Percentiles rank a stretch among this genome's conserved stretches.
Conservation (phyloP, 2,113 vertebrate species). For the Echinops telfairi region DNA sequence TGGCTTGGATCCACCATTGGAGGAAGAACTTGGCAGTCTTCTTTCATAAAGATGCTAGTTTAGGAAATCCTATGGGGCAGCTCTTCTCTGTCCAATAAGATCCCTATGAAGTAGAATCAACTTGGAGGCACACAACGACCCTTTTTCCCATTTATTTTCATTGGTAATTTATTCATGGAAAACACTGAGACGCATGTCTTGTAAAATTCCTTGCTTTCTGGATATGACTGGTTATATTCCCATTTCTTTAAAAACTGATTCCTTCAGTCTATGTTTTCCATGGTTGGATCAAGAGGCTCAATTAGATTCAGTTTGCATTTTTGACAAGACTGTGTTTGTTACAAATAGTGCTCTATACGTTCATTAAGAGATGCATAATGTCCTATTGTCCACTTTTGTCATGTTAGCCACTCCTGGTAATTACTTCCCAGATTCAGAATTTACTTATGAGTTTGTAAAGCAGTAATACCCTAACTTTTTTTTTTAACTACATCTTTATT, state of each 20-base stretch:
- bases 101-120: too few species aligned
- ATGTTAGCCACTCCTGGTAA: too few species aligned
- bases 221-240: neutral
- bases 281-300: neutral
- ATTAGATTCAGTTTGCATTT: neutral
- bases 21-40: neutral
- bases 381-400: neutral
- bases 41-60: neutral
- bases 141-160: neutral
- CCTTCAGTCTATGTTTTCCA: neutral
- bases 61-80: neutral
- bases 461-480: neutral
- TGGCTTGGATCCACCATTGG: neutral
- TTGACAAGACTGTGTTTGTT: neutral
- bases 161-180: neutral
- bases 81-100: neutral
- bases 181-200: constrained; percentile 1
- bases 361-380: neutral
- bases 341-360: neutral
- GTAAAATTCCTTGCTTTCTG: neutral
- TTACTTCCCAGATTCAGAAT: neutral
- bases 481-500: neutral
- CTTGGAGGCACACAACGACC: neutral
- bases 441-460: neutral
- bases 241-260: neutral